Conservation (phyloP, 2,888 invertebrate genomes). For the Rhopalosiphum nymphaeae region DNA sequence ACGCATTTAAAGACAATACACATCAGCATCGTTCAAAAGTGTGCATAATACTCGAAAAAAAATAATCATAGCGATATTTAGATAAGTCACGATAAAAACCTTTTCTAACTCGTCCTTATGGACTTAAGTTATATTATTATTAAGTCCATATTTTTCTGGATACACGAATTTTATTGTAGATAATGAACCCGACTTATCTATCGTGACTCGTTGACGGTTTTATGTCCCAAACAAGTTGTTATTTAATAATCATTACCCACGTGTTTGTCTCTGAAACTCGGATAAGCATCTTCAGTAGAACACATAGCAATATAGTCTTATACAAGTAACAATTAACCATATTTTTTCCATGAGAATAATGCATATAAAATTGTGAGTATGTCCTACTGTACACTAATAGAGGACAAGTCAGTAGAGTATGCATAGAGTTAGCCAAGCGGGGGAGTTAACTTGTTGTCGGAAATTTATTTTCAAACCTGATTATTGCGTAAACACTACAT, state of each 20-base stretch:
- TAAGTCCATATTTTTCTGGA: neutral
- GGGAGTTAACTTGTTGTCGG: neutral
- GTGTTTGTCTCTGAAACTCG: neutral
- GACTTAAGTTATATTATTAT: neutral
- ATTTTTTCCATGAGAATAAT: constrained; percentile 6
- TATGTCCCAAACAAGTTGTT: constrained; percentile 38
- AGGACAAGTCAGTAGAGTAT: neutral
- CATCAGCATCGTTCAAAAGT: neutral
- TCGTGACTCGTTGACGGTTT: constrained; percentile 45
- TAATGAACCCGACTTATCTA: constrained; percentile 29
- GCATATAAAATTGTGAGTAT: neutral
- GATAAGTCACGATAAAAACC: constrained; percentile 55
- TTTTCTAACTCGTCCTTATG: neutral
- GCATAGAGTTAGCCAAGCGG: neutral
- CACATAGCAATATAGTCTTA: neutral
- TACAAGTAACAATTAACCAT: constrained; percentile 5
- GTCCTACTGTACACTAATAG: neutral
- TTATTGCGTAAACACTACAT: constrained; percentile 6
- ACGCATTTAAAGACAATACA: constrained; percentile 9
- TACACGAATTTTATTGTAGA: constrained; percentile 36
- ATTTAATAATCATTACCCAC: constrained; percentile 26
- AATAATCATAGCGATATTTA: constrained; percentile 27
- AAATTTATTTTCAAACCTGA: constrained; percentile 13
- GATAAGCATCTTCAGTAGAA: constrained; percentile 20
- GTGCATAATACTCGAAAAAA: constrained; percentile 3